phyloP scores from a whole-genome alignment of 2,797 vertebrate species.

The Sphaeramia orbicularis region DNA sequence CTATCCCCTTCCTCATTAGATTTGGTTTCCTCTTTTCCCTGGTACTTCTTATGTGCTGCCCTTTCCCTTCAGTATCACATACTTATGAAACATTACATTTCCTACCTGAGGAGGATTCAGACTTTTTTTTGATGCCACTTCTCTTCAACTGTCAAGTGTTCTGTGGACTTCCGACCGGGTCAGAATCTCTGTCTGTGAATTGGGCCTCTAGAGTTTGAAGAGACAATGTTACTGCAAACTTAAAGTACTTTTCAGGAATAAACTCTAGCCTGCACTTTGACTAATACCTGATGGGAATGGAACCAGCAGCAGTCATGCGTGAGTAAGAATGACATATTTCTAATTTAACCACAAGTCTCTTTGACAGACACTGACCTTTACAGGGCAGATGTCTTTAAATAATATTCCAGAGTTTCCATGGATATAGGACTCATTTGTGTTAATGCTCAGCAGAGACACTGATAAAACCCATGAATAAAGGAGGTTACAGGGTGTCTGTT shows the following conservation, averaged over 20 bases:
- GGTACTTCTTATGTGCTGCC: constrained; percentile 16
- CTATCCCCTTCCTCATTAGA: constrained; percentile 55
- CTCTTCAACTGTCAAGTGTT: constrained; percentile 51
- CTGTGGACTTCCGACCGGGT: constrained; percentile 58
- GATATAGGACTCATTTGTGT: constrained; percentile 73
- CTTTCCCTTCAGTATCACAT: constrained; percentile 40
- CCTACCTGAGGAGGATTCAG: constrained; percentile 14
- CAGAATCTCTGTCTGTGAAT: constrained; percentile 52
- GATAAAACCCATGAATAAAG: constrained; percentile 67
- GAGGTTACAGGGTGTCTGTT: constrained; percentile 68
- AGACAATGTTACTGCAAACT: constrained; percentile 62
- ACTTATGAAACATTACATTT: constrained; percentile 60
- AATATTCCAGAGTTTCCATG: constrained; percentile 65
- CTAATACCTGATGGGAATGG: constrained; percentile 71
- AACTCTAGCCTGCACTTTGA: constrained; percentile 55
- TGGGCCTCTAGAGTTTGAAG: constrained; percentile 46
- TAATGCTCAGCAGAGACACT: constrained; percentile 59
- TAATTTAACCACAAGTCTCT: constrained; percentile 77
- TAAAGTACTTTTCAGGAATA: constrained; percentile 49
- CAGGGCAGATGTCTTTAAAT: constrained; percentile 69
- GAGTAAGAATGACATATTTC: constrained; percentile 67
- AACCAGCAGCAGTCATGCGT: constrained; percentile 53
- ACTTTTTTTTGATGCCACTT: constrained; percentile 63
- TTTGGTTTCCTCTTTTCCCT: constrained; percentile 22
- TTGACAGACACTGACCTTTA: constrained; percentile 75